Percentiles rank a stretch among this genome's conserved stretches.
These are phyloP conservation scores for Nasonia longicornis DNA, from an alignment of 1,140 invertebrate species.

Conservation along the genomic window DNA sequence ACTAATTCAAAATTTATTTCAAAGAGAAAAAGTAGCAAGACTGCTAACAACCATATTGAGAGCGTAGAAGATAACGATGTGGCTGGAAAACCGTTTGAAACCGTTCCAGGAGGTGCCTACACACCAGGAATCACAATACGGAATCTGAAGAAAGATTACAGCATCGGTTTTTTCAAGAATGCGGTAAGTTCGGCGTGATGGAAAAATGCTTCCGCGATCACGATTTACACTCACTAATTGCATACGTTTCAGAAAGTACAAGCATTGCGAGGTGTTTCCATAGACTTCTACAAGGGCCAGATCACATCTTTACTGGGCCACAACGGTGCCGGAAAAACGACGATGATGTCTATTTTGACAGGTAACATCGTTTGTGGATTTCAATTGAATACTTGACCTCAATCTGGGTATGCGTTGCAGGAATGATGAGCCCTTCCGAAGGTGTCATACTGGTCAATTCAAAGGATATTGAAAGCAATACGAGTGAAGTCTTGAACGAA, in stretches of 20 bases:
- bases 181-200: constrained; percentile 51
- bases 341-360: constrained; percentile 78
- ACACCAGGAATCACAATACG: constrained; percentile 64
- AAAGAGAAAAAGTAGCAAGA: constrained; percentile 53
- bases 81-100: constrained; percentile 60
- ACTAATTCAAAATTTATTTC: not conserved
- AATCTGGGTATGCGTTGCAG: constrained; percentile 51
- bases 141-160: constrained; percentile 63
- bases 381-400: not conserved
- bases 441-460: constrained; percentile 76
- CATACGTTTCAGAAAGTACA: constrained; percentile 49
- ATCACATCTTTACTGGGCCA: constrained; percentile 82
- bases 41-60: constrained; percentile 49
- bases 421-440: constrained; percentile 73
- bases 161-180: constrained; percentile 53
- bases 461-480: constrained; percentile 72
- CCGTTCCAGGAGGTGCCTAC: constrained; percentile 48
- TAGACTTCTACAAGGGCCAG: constrained; percentile 76
- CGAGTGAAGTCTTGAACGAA: constrained; percentile 68
- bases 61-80: constrained; percentile 51
- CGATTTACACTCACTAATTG: not conserved
- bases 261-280: constrained; percentile 63
- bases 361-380: constrained; percentile 55
- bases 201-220: not conserved
- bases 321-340: constrained; percentile 87